Evolutionary conservation across 2,797 vertebrate genomes (phyloP).

Genomic region (Calcarius lapponicus): DNA sequence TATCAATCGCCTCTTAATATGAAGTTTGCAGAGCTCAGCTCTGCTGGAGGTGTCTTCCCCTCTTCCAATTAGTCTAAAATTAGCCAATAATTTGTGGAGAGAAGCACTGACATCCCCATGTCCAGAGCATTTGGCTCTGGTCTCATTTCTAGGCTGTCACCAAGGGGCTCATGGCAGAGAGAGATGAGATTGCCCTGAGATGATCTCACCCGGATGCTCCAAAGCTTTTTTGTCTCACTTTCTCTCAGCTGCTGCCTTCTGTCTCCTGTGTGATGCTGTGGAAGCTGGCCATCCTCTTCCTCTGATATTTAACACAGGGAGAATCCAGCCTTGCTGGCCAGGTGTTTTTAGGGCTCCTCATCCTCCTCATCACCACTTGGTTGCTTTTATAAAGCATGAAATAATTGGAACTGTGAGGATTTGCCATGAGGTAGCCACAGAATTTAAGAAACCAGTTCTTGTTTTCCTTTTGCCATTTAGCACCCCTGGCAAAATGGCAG

Average conservation of each 20-base stretch:
- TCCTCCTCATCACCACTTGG: background rate
- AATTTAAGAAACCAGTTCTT: background rate
- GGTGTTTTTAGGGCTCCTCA: background rate
- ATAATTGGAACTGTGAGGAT: background rate
- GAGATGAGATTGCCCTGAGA: background rate
- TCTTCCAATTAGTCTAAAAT: background rate
- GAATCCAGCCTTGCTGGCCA: background rate
- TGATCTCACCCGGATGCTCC: background rate
- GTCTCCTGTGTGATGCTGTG: background rate
- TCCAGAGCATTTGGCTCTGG: background rate
- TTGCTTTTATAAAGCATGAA: background rate
- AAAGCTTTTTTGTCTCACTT: background rate
- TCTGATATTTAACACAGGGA: background rate
- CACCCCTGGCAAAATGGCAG: background rate
- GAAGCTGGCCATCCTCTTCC: background rate
- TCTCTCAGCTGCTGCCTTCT: background rate
- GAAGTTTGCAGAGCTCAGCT: background rate
- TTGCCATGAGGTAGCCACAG: background rate
- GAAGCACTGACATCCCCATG: background rate
- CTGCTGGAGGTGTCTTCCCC: background rate
- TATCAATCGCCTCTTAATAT: background rate
- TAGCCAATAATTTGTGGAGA: background rate
- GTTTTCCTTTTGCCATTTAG: background rate
- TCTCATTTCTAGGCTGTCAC: background rate
- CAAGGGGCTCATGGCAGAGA: rapidly evolving